phyloP scores from a whole-genome alignment of 2,113 vertebrate species.

The Tympanuchus pallidicinctus region DNA sequence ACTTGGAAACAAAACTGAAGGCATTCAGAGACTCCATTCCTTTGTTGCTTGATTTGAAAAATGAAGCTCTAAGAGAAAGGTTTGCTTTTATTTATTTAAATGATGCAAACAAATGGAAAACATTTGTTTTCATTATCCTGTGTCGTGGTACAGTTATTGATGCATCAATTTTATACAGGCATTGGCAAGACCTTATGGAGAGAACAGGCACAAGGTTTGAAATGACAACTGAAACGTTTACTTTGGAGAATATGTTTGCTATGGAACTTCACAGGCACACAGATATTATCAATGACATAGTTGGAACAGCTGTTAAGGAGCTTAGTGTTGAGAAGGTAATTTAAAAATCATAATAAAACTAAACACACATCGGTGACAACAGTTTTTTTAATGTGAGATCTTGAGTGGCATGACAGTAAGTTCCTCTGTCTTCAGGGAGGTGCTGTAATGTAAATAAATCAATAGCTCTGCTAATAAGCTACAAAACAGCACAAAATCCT shows the following conservation, averaged over 20 bases:
- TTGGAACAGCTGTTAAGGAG: conserved; percentile 90
- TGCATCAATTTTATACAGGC: conserved; percentile 75
- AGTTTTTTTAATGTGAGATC: not conserved
- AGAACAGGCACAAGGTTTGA: conserved; percentile 88
- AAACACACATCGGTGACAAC: not conserved
- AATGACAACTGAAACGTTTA: conserved; percentile 90
- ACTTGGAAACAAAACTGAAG: conserved; percentile 89
- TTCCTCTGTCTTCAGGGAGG: not conserved
- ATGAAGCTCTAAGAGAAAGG: conserved; percentile 94
- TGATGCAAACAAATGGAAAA: not conserved
- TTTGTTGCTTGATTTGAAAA: conserved; percentile 92
- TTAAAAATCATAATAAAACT: not conserved
- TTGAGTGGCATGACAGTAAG: not conserved
- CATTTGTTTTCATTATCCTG: not conserved
- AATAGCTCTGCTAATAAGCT: not conserved
- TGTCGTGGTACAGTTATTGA: not conserved
- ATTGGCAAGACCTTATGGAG: conserved; percentile 93
- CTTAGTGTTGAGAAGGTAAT: conserved; percentile 92
- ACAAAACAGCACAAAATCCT: not conserved
- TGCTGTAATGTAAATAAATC: not conserved
- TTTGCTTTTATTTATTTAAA: conserved; percentile 51
- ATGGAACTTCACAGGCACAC: conserved; percentile 92
- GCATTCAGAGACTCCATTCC: conserved; percentile 93
- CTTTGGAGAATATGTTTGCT: conserved; percentile 95
- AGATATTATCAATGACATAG: conserved; percentile 87